Conservation (phyloP, 2,888 invertebrate genomes). For the Ypsolopha sequella region DNA sequence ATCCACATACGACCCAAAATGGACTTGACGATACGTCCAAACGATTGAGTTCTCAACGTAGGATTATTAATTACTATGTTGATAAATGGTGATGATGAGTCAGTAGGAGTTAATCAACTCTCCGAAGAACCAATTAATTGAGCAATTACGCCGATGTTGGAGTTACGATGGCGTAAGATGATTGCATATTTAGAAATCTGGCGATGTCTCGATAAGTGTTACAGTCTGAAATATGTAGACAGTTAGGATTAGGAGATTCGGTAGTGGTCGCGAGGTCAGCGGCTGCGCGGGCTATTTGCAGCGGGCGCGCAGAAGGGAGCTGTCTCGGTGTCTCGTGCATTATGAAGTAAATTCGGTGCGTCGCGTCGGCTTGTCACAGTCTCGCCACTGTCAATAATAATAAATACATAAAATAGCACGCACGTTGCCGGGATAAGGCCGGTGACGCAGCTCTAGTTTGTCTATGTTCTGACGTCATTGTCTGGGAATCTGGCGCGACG, state of each 20-base stretch:
- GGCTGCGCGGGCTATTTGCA: slow-evolving; percentile 25
- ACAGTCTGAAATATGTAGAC: slow-evolving; percentile 3
- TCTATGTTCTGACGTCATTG: slow-evolving; percentile 61
- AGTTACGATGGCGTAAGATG: neutral
- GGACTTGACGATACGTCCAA: too few relatives aligned
- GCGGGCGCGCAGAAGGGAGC: slow-evolving; percentile 30
- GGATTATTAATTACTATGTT: too few relatives aligned
- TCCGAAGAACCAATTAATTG: neutral
- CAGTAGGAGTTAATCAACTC: too few relatives aligned
- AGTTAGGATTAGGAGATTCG: slow-evolving; percentile 2
- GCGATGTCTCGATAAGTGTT: neutral
- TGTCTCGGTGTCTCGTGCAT: slow-evolving; percentile 20
- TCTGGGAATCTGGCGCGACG: slow-evolving; percentile 61
- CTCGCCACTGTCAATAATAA: slow-evolving; percentile 63
- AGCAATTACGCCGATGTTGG: neutral
- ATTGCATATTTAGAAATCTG: neutral
- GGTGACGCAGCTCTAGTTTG: slow-evolving; percentile 64
- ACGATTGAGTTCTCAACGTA: too few relatives aligned
- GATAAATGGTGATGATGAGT: too few relatives aligned
- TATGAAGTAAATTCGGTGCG: slow-evolving; percentile 40
- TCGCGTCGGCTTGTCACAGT: slow-evolving; percentile 63
- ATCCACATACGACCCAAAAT: too few relatives aligned
- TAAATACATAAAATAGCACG: slow-evolving; percentile 63
- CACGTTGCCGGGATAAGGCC: slow-evolving; percentile 55
- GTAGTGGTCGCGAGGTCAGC: slow-evolving; percentile 1